Conservation (phyloP, 2,113 vertebrate species). For the Ophiodon elongatus region DNA sequence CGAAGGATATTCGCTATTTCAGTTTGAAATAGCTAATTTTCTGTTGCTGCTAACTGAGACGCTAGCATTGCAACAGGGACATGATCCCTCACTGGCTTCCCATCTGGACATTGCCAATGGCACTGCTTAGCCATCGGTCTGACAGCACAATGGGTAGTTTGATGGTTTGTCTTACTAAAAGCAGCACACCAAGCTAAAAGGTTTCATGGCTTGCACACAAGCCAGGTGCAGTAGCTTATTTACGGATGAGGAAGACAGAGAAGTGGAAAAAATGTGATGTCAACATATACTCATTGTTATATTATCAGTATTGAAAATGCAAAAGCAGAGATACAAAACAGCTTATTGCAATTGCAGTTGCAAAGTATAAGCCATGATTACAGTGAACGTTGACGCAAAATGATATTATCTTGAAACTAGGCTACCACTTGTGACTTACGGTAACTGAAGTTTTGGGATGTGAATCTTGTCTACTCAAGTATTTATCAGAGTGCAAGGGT, state of each 20-base stretch:
- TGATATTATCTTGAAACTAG: neutral
- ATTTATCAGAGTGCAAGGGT: slow-evolving; percentile 29
- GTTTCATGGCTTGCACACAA: neutral
- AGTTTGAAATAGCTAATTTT: neutral
- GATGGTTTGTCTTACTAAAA: neutral
- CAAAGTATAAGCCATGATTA: neutral
- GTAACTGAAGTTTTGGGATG: neutral
- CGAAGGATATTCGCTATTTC: neutral
- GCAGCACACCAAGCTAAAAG: neutral
- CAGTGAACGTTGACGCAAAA: neutral
- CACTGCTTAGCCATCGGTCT: neutral
- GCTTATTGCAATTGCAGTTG: neutral
- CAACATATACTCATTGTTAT: neutral
- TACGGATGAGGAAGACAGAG: neutral
- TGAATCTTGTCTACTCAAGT: slow-evolving; percentile 9
- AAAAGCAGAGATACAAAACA: neutral
- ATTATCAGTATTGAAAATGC: neutral
- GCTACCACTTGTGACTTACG: slow-evolving; percentile 4
- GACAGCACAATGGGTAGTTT: neutral
- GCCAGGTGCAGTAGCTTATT: neutral
- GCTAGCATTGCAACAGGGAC: neutral
- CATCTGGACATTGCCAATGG: neutral
- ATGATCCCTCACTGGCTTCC: neutral
- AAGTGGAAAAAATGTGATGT: neutral
- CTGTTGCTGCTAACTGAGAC: neutral